Conservation (phyloP, 2,113 vertebrate species). For the Mohoua ochrocephala region DNA sequence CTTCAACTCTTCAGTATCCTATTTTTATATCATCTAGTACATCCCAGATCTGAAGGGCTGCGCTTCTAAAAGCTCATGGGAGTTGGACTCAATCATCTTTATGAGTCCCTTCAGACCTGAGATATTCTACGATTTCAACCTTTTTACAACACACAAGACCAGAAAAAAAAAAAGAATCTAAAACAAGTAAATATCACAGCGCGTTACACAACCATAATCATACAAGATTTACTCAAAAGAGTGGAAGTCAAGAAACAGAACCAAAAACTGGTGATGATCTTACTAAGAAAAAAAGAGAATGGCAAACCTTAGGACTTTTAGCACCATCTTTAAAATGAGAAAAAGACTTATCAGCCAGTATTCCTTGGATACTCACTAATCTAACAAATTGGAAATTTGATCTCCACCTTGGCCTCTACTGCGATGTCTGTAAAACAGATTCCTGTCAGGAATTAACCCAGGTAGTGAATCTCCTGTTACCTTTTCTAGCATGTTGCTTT, state of each 20-base stretch:
- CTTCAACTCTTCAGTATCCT: background rate
- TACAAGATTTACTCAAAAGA: background rate
- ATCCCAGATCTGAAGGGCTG: background rate
- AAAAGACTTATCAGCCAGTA: background rate
- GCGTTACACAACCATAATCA: rapidly evolving
- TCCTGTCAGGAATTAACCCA: background rate
- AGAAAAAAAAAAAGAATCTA: background rate
- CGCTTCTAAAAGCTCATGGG: background rate
- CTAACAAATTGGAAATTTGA: constrained; percentile 49
- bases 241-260: background rate
- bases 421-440: background rate
- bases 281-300: constrained; percentile 8
- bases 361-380: background rate
- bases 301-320: constrained; percentile 36
- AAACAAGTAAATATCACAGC: background rate
- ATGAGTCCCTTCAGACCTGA: background rate
- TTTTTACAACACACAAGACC: background rate
- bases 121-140: background rate
- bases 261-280: background rate
- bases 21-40: background rate
- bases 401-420: background rate
- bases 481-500: background rate
- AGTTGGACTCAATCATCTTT: background rate
- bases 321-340: constrained; percentile 42
- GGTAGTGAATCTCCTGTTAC: background rate